Percentiles rank a stretch among this genome's conserved stretches.
These are phyloP conservation scores for Tenthredo livida DNA, from an alignment of 2,888 invertebrate species.

Conservation along the genomic window DNA sequence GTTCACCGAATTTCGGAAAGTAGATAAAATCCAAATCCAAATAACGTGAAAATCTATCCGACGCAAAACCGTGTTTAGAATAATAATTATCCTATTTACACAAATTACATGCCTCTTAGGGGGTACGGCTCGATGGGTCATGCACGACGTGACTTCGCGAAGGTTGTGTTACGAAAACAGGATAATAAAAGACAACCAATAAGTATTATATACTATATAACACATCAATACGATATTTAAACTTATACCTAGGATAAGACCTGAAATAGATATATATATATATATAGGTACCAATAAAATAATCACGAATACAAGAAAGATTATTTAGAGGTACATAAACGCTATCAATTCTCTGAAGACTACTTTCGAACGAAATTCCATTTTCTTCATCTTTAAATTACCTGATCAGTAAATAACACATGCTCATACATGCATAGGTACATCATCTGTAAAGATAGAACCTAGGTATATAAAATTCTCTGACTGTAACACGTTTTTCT, in stretches of 20 bases:
- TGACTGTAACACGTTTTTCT: background rate
- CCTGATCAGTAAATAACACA: background rate
- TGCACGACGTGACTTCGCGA: constrained; percentile 56
- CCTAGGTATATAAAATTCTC: background rate
- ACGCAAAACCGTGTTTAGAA: constrained; percentile 67
- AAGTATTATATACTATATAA: constrained; percentile 3
- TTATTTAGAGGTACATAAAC: background rate
- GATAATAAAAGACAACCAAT: constrained; percentile 38
- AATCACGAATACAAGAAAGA: background rate
- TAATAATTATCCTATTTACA: constrained; percentile 68
- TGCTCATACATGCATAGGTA: background rate
- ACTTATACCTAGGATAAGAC: background rate
- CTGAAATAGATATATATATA: background rate
- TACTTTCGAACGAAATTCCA: background rate
- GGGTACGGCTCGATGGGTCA: constrained; percentile 57
- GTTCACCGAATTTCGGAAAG: constrained; percentile 22
- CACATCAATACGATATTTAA: background rate
- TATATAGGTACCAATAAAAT: background rate
- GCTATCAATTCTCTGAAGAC: background rate
- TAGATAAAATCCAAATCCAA: constrained; percentile 22
- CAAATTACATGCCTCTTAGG: constrained; percentile 63
- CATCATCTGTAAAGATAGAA: background rate
- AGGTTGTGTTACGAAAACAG: constrained; percentile 54
- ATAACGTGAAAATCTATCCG: constrained; percentile 68
- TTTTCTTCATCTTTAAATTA: background rate